A percentile compares a stretch with the other conserved stretches of the same genome.
Evolutionary conservation across 53 echinoderm and acorn worm genomes (phyloP).

Genomic region (Temnopleurus reevesii): DNA sequence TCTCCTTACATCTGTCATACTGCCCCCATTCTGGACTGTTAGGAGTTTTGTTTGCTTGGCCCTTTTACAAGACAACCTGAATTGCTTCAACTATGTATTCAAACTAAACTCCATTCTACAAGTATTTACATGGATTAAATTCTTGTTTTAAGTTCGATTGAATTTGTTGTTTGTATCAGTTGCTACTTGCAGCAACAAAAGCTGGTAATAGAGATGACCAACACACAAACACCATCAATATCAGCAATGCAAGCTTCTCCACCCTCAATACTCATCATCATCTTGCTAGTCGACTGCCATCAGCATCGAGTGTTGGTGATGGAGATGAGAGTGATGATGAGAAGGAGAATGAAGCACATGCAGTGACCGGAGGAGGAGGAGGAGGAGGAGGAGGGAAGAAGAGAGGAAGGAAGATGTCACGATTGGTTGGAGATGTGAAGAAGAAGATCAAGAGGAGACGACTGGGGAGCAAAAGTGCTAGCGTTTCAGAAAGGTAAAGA

Average conservation of each 20-base stretch:
- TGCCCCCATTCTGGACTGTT: no score
- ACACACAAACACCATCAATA: neutral
- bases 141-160: no score
- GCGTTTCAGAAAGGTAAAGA: constrained; percentile 20
- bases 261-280: constrained; percentile 30
- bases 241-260: neutral
- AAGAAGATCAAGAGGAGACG: constrained; percentile 64
- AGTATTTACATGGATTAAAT: no score
- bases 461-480: constrained; percentile 42
- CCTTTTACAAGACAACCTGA: no score
- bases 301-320: constrained; percentile 8
- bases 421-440: constrained; percentile 67
- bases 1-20: no score
- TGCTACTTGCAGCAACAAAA: constrained; percentile 28
- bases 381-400: constrained; percentile 17
- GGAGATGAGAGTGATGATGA: constrained; percentile 46
- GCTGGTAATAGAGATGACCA: neutral
- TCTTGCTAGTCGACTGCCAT: neutral
- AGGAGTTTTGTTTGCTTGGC: no score
- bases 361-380: neutral
- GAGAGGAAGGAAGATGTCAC: constrained; percentile 64
- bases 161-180: no score
- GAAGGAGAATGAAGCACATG: constrained; percentile 45
- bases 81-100: no score
- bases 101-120: no score